phyloP scores from a whole-genome alignment of 2,797 vertebrate genomes.

The Coccyzus lansbergi region DNA sequence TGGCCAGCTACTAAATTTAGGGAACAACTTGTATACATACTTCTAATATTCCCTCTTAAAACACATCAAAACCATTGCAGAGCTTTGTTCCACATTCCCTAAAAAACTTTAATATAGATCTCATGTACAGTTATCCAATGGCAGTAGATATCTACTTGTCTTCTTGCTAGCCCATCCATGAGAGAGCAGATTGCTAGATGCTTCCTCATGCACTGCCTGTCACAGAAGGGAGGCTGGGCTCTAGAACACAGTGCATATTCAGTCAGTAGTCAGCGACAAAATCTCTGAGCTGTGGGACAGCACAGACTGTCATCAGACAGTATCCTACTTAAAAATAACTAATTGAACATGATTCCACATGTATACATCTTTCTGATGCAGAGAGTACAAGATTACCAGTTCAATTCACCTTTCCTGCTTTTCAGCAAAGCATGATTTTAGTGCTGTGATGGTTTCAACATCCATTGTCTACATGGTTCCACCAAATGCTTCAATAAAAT shows the following conservation, averaged over 20 bases:
- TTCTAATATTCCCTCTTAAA: background rate
- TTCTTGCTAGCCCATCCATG: accelerated
- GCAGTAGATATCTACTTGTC: accelerated
- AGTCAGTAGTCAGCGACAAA: accelerated
- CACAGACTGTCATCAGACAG: background rate
- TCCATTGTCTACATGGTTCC: background rate
- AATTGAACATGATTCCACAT: background rate
- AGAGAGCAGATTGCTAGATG: too few species aligned
- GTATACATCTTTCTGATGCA: background rate
- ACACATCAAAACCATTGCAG: background rate
- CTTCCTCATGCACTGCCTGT: accelerated
- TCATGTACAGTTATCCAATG: background rate
- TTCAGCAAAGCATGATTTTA: background rate
- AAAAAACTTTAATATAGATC: accelerated
- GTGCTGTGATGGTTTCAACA: background rate
- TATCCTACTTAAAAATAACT: background rate
- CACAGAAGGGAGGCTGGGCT: accelerated
- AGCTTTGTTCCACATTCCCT: background rate
- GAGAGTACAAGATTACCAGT: background rate
- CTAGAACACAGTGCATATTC: accelerated
- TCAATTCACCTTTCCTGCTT: background rate
- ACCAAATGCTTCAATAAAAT: background rate
- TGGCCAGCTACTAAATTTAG: background rate
- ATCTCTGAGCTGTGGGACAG: accelerated
- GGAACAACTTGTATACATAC: background rate